These are phyloP conservation scores for Sebastes fasciatus DNA, from an alignment of 2,113 vertebrate species.

Conservation along the genomic window DNA sequence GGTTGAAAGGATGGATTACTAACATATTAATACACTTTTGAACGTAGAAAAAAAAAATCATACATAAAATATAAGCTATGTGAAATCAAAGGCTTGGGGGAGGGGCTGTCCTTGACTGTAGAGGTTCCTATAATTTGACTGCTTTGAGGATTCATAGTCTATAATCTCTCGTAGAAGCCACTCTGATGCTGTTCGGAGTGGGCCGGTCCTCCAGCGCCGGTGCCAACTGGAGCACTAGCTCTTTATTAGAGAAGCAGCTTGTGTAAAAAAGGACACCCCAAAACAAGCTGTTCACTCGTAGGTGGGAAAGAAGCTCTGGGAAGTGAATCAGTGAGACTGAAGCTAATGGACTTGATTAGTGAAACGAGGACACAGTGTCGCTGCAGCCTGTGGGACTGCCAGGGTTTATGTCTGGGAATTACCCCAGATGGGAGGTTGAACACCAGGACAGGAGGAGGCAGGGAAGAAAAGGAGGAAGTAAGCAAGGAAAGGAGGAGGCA, in stretches of 20 bases:
- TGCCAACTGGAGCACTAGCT: constrained; percentile 33
- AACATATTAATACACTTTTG: constrained; percentile 1
- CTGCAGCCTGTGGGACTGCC: not conserved
- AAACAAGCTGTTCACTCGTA: constrained; percentile 22
- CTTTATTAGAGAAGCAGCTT: constrained; percentile 34
- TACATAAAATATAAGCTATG: constrained; percentile 30
- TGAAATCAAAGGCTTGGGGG: constrained; percentile 27
- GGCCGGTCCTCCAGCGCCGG: not conserved
- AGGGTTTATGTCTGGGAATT: not conserved
- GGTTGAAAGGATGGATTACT: constrained; percentile 18
- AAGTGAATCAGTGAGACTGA: constrained; percentile 10
- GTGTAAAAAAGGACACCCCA: constrained; percentile 11
- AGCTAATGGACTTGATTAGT: constrained; percentile 23
- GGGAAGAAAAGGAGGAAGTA: too few relatives aligned
- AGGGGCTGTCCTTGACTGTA: not conserved
- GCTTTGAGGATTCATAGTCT: constrained; percentile 14
- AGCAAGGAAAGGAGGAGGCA: too few relatives aligned
- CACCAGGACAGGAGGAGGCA: too few relatives aligned
- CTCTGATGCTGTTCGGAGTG: constrained; percentile 13
- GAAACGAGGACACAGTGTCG: constrained; percentile 10
- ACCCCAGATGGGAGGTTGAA: not conserved
- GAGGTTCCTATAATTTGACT: constrained; percentile 21
- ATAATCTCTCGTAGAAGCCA: not conserved
- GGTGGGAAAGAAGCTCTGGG: constrained; percentile 6
- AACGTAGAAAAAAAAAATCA: not conserved